Evolutionary conservation across 2,113 vertebrate species (phyloP), one percentile per base, ranked within the genome.

Genomic region (Actenoides hombroni): DNA sequence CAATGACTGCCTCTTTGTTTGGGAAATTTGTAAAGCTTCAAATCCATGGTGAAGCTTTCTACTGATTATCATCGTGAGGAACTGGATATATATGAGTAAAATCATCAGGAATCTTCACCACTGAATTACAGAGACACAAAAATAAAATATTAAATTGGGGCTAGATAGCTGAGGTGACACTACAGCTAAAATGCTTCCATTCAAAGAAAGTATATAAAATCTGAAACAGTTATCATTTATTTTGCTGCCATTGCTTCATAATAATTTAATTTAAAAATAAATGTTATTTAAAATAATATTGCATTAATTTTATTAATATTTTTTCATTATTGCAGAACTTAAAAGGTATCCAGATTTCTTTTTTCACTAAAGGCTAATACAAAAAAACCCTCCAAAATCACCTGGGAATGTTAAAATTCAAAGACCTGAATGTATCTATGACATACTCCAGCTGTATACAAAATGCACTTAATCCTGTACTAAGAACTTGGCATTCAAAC

Each of bases 381-480:
- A 63, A 54, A 91, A 63, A 80, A 75, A 95, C 31, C 29, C 53
- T 31, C 54, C 54, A 31, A 77, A 82, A 80, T 91, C 92, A 96
- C 93, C 94, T 95, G 90, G 83, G 86, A 96, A 92, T 48, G 67
- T 90, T 86, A 81, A 80, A 93, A 97, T 94, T 87, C 90, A 94
- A 90, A 97, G 92, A 57, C 86, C n/a, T 87, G 33, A 92, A 84
- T 91, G 84, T 78, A 96, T 96, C 83, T 83, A 61, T 94, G 95
- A 97, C 88, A 94, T 94, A 86, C 68, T 91, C 89, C 97, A 98
- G 93, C 96, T 97, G 93, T 86, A 97, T 84, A 68, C 67, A 91
- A 97, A 96, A 94, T 61, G 86, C 90, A 93, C 60, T 92, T 92
- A 88, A 76, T 92, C 64, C 88, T 75, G 64, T 37, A 70, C 75